Evolutionary conservation across 2,888 invertebrate genomes (phyloP).

Genomic region (Didymodactylos carnosus): DNA sequence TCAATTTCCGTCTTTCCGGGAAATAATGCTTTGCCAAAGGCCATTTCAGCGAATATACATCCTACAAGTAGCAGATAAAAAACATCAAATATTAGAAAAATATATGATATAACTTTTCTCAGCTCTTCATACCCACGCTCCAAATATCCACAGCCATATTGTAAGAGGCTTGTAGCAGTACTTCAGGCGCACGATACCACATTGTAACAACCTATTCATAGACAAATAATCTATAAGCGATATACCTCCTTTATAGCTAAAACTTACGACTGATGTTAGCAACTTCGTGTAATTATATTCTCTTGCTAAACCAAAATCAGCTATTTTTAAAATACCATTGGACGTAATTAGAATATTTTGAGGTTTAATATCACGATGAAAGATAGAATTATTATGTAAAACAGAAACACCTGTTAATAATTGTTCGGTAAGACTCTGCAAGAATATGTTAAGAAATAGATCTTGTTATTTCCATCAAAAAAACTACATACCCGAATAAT

Average conservation of each 20-base stretch:
- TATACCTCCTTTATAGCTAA: not conserved
- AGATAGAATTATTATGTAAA: not conserved
- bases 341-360: not conserved
- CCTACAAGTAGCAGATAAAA: too few relatives aligned
- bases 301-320: conserved; percentile 35
- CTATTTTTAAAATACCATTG: conserved; percentile 28
- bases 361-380: not conserved
- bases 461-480: not conserved
- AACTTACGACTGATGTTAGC: not conserved
- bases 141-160: conserved; percentile 35
- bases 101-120: too few relatives aligned
- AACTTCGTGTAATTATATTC: conserved; percentile 19
- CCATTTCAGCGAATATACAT: not conserved
- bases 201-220: conserved; percentile 36
- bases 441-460: not conserved
- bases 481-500: not conserved
- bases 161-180: conserved; percentile 47
- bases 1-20: not conserved
- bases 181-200: conserved; percentile 35
- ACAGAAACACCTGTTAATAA: not conserved
- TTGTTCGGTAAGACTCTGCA: not conserved
- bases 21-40: not conserved
- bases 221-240: conserved; percentile 33
- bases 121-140: too few relatives aligned
- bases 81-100: too few relatives aligned